phyloP scores from a whole-genome alignment of 1,140 invertebrate genomes.

The Microplitis demolitor region DNA sequence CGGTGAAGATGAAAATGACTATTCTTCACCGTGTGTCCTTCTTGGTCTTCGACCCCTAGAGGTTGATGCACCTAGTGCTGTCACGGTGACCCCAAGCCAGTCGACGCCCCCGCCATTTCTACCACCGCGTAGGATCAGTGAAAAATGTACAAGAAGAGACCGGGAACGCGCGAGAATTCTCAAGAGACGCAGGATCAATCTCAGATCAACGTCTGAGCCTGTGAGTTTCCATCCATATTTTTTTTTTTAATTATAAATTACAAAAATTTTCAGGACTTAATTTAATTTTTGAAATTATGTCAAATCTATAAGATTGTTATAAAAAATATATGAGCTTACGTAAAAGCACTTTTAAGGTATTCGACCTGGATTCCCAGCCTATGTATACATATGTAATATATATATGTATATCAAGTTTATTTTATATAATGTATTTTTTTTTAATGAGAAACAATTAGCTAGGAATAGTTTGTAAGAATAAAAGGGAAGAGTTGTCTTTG shows the following conservation, averaged over 20 bases:
- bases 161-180: slow-evolving; percentile 52
- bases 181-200: slow-evolving; percentile 49
- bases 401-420: too few species aligned
- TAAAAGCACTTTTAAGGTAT: background rate
- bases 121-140: slow-evolving; percentile 39
- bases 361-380: background rate
- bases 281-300: too few species aligned
- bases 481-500: background rate
- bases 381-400: background rate
- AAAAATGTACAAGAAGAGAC: slow-evolving; percentile 53
- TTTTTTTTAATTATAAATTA: background rate
- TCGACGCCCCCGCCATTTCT: slow-evolving; percentile 16
- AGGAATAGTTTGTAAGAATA: background rate
- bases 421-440: background rate
- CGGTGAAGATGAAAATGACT: slow-evolving; percentile 36
- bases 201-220: slow-evolving; percentile 55
- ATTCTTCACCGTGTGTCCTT: slow-evolving; percentile 41
- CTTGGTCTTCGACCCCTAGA: slow-evolving; percentile 48
- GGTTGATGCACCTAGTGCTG: slow-evolving; percentile 31
- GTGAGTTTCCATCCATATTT: slow-evolving; percentile 43
- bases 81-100: slow-evolving; percentile 15
- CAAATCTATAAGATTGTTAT: background rate
- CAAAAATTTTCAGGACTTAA: background rate
- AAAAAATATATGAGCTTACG: background rate
- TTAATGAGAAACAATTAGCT: background rate